Conservation (phyloP, 2,888 invertebrate genomes). For the Pyrocoelia pectoralis region DNA sequence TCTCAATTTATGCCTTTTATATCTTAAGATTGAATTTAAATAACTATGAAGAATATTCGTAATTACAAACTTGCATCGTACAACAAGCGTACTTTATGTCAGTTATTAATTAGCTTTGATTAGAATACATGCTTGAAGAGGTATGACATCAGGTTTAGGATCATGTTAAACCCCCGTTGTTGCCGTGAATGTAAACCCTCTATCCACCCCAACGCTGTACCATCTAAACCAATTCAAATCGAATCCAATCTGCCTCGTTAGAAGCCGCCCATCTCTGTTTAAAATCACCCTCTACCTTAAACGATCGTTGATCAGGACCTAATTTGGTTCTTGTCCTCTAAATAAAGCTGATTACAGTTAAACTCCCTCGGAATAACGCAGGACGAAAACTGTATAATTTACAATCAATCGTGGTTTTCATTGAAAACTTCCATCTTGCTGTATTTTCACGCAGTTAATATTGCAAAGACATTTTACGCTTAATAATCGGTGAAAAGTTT, state of each 20-base stretch:
- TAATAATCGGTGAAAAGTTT: slow-evolving; percentile 20
- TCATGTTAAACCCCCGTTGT: slow-evolving; percentile 38
- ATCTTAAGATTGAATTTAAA: slow-evolving; percentile 18
- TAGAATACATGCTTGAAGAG: slow-evolving; percentile 24
- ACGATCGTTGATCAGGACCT: slow-evolving; percentile 57
- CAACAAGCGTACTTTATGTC: slow-evolving; percentile 16
- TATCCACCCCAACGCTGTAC: slow-evolving; percentile 57
- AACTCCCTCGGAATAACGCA: slow-evolving; percentile 26
- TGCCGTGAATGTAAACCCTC: slow-evolving; percentile 47
- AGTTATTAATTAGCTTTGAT: slow-evolving; percentile 25
- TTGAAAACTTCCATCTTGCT: neutral
- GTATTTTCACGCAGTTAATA: neutral
- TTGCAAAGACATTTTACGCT: slow-evolving; percentile 15
- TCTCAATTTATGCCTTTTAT: slow-evolving; percentile 49
- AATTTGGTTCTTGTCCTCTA: slow-evolving; percentile 59
- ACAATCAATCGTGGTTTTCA: slow-evolving; percentile 19
- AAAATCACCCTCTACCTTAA: slow-evolving; percentile 56
- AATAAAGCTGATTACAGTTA: slow-evolving; percentile 54
- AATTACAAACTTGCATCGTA: neutral
- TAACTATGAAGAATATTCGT: slow-evolving; percentile 2
- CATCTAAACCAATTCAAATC: slow-evolving; percentile 59
- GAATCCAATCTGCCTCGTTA: slow-evolving; percentile 59
- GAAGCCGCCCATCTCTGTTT: slow-evolving; percentile 57
- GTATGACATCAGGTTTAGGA: slow-evolving; percentile 27
- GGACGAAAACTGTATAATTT: slow-evolving; percentile 26